Evolutionary conservation across 2,888 invertebrate species (phyloP).

Genomic region (Bursaphelenchus okinawaensis): DNA sequence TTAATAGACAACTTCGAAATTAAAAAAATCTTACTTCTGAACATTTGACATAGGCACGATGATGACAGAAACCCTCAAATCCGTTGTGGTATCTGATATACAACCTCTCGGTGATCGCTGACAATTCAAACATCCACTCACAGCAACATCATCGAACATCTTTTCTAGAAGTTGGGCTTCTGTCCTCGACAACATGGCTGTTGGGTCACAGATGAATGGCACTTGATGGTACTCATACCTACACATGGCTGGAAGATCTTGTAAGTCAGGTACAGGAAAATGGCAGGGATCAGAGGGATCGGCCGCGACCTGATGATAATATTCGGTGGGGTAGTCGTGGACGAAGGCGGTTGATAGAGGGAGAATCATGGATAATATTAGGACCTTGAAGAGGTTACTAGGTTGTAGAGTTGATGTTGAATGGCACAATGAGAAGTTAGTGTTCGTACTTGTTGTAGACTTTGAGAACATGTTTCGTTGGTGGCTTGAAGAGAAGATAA

Average conservation of each 20-base stretch:
- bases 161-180: constrained; percentile 27
- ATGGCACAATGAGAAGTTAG: too few relatives aligned
- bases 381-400: too few relatives aligned
- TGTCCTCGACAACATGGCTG: constrained; percentile 26
- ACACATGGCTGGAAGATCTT: constrained; percentile 16
- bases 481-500: too few relatives aligned
- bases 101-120: background rate
- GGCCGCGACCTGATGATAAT: background rate
- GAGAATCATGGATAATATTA: background rate
- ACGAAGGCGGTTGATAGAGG: background rate
- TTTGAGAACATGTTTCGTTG: too few relatives aligned
- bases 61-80: constrained; percentile 16
- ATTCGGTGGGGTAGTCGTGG: background rate
- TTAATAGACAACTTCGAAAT: background rate
- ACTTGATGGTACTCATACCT: constrained; percentile 28
- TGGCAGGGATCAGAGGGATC: constrained; percentile 20
- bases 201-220: constrained; percentile 26
- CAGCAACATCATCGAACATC: background rate
- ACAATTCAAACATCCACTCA: constrained; percentile 3
- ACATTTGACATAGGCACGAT: constrained; percentile 24
- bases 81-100: background rate
- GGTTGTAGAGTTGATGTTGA: too few relatives aligned
- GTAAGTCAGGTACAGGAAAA: constrained; percentile 18
- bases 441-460: too few relatives aligned
- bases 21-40: constrained; percentile 9